A percentile compares a stretch with the other conserved stretches of the same genome.
Evolutionary conservation across 2,113 vertebrate species (phyloP).

Genomic region (Paraplagusia blochii): DNA sequence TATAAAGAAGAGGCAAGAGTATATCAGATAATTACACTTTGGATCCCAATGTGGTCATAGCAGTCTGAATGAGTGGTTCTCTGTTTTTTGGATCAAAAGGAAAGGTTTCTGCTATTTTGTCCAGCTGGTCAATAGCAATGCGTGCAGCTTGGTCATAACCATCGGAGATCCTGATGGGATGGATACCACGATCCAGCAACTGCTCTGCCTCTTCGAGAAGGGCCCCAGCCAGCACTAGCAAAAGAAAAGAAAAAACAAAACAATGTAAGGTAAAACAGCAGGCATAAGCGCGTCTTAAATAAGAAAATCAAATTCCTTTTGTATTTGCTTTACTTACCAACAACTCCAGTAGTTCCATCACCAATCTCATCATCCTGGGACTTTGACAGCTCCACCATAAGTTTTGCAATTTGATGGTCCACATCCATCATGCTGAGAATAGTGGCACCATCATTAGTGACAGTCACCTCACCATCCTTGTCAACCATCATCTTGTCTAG

Average conservation of each 20-base stretch:
- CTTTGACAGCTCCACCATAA: slow-evolving; percentile 97
- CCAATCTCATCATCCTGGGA: slow-evolving; percentile 99
- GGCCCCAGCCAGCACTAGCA: slow-evolving; percentile 89
- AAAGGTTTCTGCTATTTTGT: slow-evolving; percentile 90
- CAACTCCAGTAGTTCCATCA: slow-evolving; percentile 97
- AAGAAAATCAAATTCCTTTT: no score
- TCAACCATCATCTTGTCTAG: slow-evolving; percentile 99
- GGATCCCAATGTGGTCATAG: slow-evolving; percentile 95
- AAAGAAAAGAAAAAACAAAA: background rate
- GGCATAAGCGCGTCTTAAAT: background rate
- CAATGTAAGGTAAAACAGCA: no score
- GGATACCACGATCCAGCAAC: slow-evolving; percentile 91
- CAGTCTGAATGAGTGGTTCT: slow-evolving; percentile 93
- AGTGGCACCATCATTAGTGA: slow-evolving; percentile 99
- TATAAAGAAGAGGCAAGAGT: background rate
- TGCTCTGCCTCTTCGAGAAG: slow-evolving; percentile 93
- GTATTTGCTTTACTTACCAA: slow-evolving; percentile 79
- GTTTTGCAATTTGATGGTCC: slow-evolving; percentile 96
- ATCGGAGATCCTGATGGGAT: slow-evolving; percentile 93
- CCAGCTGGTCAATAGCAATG: slow-evolving; percentile 86
- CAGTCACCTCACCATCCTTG: slow-evolving; percentile 93
- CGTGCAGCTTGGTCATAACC: slow-evolving; percentile 94
- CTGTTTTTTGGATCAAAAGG: slow-evolving; percentile 83
- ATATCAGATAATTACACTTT: slow-evolving; percentile 85
- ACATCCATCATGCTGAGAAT: slow-evolving; percentile 99